Percentiles rank a stretch among this genome's conserved stretches.
Conservation (phyloP, 2,888 invertebrate species). For the Spatulosminthurus flaviceps region DNA sequence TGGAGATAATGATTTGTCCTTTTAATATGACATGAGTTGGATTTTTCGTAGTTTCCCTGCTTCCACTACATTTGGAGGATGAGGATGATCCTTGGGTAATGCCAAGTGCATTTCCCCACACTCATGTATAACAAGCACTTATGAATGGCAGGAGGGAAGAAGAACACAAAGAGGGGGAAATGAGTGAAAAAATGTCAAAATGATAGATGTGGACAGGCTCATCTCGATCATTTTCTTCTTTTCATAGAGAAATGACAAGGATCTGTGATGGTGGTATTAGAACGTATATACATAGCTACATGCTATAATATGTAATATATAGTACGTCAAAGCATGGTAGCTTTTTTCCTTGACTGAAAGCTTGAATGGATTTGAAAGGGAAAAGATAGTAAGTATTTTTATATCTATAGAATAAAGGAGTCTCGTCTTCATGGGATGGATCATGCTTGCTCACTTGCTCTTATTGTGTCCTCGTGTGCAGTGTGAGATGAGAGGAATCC, state of each 20-base stretch:
- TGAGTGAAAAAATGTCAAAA: constrained; percentile 51
- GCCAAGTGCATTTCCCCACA: not conserved
- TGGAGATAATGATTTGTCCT: no score
- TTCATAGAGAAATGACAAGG: constrained; percentile 52
- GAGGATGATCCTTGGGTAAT: no score
- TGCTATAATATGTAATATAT: no score
- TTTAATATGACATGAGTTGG: no score
- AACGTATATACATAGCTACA: no score
- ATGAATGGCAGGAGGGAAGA: constrained; percentile 16
- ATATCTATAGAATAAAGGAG: not conserved
- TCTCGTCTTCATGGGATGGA: not conserved
- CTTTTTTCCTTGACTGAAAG: not conserved
- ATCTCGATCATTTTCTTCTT: constrained; percentile 51
- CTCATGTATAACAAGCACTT: constrained; percentile 12
- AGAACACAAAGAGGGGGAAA: constrained; percentile 38
- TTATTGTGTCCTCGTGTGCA: not conserved
- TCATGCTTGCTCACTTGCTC: not conserved
- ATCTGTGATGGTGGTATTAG: not conserved
- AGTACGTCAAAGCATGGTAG: not conserved
- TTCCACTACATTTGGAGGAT: no score
- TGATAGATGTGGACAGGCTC: constrained; percentile 53
- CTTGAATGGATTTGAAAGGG: not conserved
- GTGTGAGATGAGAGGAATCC: constrained; percentile 3
- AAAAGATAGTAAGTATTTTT: no score
- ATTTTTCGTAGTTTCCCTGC: no score